Conservation (phyloP, 1,140 invertebrate species). For the Conopomorpha cramerella region DNA sequence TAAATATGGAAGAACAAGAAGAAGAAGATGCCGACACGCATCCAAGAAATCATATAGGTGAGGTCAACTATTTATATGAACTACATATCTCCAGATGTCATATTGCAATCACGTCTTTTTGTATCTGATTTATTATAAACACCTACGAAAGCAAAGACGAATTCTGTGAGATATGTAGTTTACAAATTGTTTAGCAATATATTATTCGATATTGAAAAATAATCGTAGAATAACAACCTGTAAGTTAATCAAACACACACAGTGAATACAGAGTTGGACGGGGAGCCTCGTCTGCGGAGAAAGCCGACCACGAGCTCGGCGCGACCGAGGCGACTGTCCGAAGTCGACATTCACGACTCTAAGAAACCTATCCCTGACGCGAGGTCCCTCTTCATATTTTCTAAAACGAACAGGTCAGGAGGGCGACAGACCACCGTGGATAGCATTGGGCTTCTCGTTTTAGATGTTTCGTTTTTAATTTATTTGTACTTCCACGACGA, state of each 20-base stretch:
- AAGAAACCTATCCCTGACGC: conserved; percentile 93
- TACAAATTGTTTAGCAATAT: too few relatives aligned
- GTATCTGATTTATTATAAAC: too few relatives aligned
- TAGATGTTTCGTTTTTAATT: conserved; percentile 29
- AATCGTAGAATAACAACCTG: background rate
- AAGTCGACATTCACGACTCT: conserved; percentile 84
- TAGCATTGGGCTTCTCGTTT: conserved; percentile 10
- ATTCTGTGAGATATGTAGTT: too few relatives aligned
- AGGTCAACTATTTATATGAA: too few relatives aligned
- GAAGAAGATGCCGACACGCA: conserved; percentile 33
- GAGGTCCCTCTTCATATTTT: conserved; percentile 95
- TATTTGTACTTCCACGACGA: conserved; percentile 3
- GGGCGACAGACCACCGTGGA: conserved; percentile 10
- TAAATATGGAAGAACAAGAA: conserved; percentile 59
- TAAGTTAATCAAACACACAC: conserved; percentile 9
- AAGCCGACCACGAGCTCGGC: conserved; percentile 63
- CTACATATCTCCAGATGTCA: too few relatives aligned
- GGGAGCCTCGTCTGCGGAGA: conserved; percentile 46
- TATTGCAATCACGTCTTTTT: too few relatives aligned
- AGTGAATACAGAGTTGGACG: conserved; percentile 51
- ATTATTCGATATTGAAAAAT: background rate
- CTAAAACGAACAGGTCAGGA: conserved; percentile 86
- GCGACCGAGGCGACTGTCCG: conserved; percentile 88
- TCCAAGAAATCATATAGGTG: conserved; percentile 50
- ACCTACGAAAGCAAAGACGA: too few relatives aligned